phyloP scores from a whole-genome alignment of 92 coral and sea anemone genomes.

The Pocillopora grandis region DNA sequence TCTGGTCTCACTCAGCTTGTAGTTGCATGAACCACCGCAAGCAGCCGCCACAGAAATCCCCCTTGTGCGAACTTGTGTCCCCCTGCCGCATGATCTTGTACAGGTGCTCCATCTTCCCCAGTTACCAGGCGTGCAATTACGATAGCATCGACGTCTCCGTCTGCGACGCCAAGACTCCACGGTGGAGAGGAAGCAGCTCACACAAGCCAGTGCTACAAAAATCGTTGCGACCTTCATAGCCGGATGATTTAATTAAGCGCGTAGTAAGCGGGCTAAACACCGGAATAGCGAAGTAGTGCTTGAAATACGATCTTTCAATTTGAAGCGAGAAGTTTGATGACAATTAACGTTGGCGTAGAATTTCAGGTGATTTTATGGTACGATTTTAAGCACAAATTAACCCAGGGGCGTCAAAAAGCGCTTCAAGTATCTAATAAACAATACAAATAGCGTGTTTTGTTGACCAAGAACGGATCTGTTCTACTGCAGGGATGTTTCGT shows the following conservation, averaged over 20 bases:
- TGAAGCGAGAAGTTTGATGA: no score
- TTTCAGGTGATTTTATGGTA: no score
- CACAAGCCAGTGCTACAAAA: background rate
- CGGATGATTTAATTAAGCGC: background rate
- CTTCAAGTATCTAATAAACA: no score
- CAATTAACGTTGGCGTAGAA: no score
- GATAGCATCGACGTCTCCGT: slow-evolving; percentile 55
- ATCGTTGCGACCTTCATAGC: slow-evolving; percentile 13
- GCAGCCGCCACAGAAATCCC: slow-evolving; percentile 18
- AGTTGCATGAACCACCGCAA: slow-evolving; percentile 53
- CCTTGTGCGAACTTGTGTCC: slow-evolving; percentile 40
- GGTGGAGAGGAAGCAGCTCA: slow-evolving; percentile 1
- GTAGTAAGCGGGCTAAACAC: background rate
- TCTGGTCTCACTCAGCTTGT: slow-evolving; percentile 12
- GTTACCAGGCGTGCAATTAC: slow-evolving; percentile 45
- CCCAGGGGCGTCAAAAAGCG: no score
- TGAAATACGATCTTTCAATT: no score
- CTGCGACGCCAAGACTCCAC: slow-evolving; percentile 38
- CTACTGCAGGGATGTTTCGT: no score
- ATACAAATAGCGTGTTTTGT: no score
- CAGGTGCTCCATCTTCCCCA: slow-evolving; percentile 63
- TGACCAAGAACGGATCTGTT: no score
- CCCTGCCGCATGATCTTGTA: slow-evolving; percentile 44
- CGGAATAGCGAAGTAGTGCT: background rate
- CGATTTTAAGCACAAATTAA: no score